Conservation (phyloP, 1,140 invertebrate species). For the Drosophila navojoa region DNA sequence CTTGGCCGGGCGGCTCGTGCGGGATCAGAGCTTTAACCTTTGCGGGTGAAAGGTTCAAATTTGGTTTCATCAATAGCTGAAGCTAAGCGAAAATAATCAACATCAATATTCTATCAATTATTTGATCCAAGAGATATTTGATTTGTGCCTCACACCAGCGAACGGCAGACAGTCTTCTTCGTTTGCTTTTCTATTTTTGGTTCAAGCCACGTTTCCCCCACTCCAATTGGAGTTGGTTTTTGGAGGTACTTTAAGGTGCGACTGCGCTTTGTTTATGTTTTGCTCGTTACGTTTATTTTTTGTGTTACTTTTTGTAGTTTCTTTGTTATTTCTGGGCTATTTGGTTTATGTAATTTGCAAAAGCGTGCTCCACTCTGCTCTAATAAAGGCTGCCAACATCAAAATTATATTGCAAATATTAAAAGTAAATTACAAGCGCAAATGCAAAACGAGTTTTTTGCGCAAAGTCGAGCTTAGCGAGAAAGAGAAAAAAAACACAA, state of each 20-base stretch:
- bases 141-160: slow-evolving; percentile 67
- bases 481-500: slow-evolving; percentile 21
- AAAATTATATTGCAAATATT: slow-evolving; percentile 67
- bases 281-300: slow-evolving; percentile 30
- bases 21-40: slow-evolving; percentile 58
- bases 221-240: not conserved
- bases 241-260: slow-evolving; percentile 55
- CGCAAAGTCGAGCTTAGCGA: slow-evolving; percentile 19
- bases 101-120: slow-evolving; percentile 75
- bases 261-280: slow-evolving; percentile 69
- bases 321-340: slow-evolving; percentile 3
- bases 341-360: slow-evolving; percentile 72
- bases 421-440: slow-evolving; percentile 72
- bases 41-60: slow-evolving; percentile 61
- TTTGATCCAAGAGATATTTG: slow-evolving; percentile 69
- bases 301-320: not conserved
- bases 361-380: slow-evolving; percentile 65
- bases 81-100: slow-evolving; percentile 42
- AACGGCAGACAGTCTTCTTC: not conserved
- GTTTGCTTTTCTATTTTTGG: slow-evolving; percentile 3
- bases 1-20: slow-evolving; percentile 63
- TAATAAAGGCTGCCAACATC: slow-evolving; percentile 62
- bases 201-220: slow-evolving; percentile 37
- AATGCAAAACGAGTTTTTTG: slow-evolving; percentile 75
- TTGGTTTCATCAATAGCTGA: slow-evolving; percentile 12